Conservation (phyloP, 2,113 vertebrate genomes). For the Aramus guarauna region DNA sequence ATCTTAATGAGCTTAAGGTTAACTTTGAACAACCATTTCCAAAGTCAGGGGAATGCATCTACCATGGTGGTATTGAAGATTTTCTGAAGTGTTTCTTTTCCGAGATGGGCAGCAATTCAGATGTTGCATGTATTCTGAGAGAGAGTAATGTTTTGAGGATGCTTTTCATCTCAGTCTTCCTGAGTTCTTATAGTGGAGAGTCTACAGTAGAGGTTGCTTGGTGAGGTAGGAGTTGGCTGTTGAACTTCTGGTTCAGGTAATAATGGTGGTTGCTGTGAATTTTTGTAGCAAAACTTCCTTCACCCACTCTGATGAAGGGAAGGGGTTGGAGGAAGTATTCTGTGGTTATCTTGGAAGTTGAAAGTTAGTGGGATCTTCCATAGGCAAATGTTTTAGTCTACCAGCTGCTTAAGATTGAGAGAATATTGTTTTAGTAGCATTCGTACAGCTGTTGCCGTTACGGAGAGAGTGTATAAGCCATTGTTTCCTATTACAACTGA, state of each 20-base stretch:
- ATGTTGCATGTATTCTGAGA: background rate
- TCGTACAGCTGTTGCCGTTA: background rate
- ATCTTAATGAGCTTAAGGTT: background rate
- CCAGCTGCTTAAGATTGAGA: background rate
- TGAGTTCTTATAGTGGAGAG: background rate
- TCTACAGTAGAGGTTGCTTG: background rate
- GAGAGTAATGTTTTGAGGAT: background rate
- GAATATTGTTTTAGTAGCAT: background rate
- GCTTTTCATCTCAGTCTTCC: background rate
- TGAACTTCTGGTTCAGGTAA: background rate
- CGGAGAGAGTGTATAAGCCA: background rate
- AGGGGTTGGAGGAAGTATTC: background rate
- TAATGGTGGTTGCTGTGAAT: background rate
- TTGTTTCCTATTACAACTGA: background rate
- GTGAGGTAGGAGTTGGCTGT: background rate
- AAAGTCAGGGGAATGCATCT: background rate
- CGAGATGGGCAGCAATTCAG: background rate
- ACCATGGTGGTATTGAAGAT: background rate
- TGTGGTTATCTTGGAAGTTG: background rate
- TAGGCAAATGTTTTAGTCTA: background rate
- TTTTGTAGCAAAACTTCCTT: background rate
- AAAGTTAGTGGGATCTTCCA: background rate
- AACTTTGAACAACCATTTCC: background rate
- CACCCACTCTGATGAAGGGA: background rate
- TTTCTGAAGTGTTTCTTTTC: background rate